A percentile compares a stretch with the other conserved stretches of the same genome.
These are phyloP conservation scores for Drosophila atroscutellata DNA, from an alignment of 2,888 invertebrate genomes.

Conservation along the genomic window DNA sequence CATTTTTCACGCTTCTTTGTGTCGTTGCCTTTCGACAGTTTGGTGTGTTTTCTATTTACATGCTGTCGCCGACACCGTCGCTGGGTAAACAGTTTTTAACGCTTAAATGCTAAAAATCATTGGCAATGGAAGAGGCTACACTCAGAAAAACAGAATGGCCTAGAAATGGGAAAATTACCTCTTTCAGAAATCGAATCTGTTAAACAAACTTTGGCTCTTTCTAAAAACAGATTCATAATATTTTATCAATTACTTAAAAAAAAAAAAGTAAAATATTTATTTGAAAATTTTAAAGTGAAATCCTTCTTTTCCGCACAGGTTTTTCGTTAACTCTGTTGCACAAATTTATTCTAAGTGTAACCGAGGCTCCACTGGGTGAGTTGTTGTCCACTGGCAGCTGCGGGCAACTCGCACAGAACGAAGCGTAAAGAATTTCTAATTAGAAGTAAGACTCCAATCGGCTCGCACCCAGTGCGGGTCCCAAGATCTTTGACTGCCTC, in stretches of 20 bases:
- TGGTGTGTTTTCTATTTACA: conserved; percentile 70
- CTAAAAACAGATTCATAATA: background rate
- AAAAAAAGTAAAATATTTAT: background rate
- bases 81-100: conserved; percentile 76
- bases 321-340: background rate
- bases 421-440: conserved; percentile 79
- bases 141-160: background rate
- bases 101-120: conserved; percentile 79
- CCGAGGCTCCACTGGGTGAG: conserved; percentile 14
- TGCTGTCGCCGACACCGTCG: conserved; percentile 41
- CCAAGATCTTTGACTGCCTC: conserved; percentile 9
- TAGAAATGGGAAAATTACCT: background rate
- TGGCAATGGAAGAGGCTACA: conserved; percentile 14
- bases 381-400: conserved; percentile 9
- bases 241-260: background rate
- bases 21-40: conserved; percentile 45
- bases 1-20: conserved; percentile 79
- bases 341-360: background rate
- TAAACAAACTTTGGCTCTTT: background rate
- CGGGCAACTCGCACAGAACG: conserved; percentile 43
- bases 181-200: background rate
- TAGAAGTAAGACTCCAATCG: conserved; percentile 75
- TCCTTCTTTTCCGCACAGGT: background rate
- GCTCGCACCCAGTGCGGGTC: background rate
- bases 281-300: background rate